Conservation (phyloP, 1,140 invertebrate genomes). For the Vanessa tameamea region DNA sequence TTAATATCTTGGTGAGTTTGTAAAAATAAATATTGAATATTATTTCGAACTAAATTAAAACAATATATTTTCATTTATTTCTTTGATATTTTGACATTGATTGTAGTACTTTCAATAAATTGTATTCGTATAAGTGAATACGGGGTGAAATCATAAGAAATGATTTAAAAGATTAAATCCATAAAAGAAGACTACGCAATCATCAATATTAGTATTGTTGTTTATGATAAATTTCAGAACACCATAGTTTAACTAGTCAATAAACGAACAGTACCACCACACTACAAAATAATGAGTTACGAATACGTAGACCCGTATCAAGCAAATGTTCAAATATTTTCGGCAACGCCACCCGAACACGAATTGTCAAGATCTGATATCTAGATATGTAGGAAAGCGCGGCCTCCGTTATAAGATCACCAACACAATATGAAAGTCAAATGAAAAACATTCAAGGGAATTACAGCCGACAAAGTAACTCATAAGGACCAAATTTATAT, state of each 20-base stretch:
- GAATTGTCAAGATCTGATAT: slow-evolving; percentile 50
- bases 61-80: neutral
- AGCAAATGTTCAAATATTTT: slow-evolving; percentile 43
- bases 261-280: slow-evolving; percentile 26
- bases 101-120: neutral
- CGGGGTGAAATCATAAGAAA: neutral
- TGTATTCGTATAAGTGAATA: neutral
- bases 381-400: slow-evolving; percentile 43
- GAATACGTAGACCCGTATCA: slow-evolving; percentile 48
- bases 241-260: slow-evolving; percentile 7
- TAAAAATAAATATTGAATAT: neutral
- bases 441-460: slow-evolving; percentile 11
- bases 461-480: slow-evolving; percentile 8
- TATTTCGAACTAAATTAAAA: slow-evolving; percentile 1
- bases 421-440: neutral
- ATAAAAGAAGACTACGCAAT: neutral
- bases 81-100: neutral
- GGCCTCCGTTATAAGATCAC: slow-evolving; percentile 11
- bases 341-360: slow-evolving; percentile 40
- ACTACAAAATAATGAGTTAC: slow-evolving; percentile 48
- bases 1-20: neutral
- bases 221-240: neutral
- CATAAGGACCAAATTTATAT: slow-evolving; percentile 27
- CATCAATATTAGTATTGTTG: neutral
- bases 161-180: neutral